Percentiles rank a stretch among this genome's conserved stretches.
Conservation (phyloP, 2,113 vertebrate species). For the Planiliza haematocheilus region DNA sequence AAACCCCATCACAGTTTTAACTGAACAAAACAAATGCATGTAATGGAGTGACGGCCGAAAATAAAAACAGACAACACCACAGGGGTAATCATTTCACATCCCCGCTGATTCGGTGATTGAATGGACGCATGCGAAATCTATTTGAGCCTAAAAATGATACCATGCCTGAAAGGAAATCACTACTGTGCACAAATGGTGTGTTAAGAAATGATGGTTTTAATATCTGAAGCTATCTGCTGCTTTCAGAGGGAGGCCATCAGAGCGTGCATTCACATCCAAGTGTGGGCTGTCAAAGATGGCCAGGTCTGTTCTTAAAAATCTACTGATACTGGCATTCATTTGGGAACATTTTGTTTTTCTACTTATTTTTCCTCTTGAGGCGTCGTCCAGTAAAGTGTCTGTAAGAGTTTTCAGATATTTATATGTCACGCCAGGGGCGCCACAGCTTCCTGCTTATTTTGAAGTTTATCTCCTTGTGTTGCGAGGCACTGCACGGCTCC, state of each 20-base stretch:
- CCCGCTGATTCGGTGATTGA: slow-evolving; percentile 19
- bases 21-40: slow-evolving; percentile 34
- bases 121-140: background rate
- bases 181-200: slow-evolving; percentile 20
- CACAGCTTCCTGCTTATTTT: background rate
- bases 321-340: slow-evolving; percentile 47
- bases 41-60: slow-evolving; percentile 19
- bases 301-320: slow-evolving; percentile 48
- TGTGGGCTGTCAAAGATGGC: slow-evolving; percentile 63
- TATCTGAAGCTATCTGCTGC: slow-evolving; percentile 30
- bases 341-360: slow-evolving; percentile 61
- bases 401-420: slow-evolving; percentile 15
- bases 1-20: slow-evolving; percentile 25
- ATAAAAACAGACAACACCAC: slow-evolving; percentile 1
- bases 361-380: background rate
- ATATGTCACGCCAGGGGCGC: slow-evolving; percentile 12
- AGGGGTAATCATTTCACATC: slow-evolving; percentile 16
- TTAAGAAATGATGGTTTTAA: slow-evolving; percentile 18
- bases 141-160: slow-evolving; percentile 3
- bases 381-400: slow-evolving; percentile 26
- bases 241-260: slow-evolving; percentile 38
- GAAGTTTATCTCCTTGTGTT: background rate
- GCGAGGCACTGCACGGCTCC: background rate
- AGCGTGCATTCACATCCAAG: slow-evolving; percentile 48
- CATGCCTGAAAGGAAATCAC: slow-evolving; percentile 20